Percentiles rank a stretch among this genome's conserved stretches.
These are phyloP conservation scores for Bagarius yarrelli DNA, from an alignment of 2,113 vertebrate species.

Conservation along the genomic window DNA sequence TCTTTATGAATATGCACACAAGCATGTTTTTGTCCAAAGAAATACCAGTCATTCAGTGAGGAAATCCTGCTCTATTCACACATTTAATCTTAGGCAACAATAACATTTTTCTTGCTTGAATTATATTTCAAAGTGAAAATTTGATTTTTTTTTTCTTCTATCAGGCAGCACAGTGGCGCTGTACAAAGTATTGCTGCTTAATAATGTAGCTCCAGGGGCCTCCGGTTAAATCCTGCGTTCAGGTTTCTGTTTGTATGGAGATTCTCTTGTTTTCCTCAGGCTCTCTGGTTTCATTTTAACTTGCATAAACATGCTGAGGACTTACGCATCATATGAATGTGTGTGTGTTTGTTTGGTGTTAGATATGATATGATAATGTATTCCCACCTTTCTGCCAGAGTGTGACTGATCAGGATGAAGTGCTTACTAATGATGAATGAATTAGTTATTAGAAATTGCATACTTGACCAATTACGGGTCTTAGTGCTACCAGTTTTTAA, in stretches of 20 bases:
- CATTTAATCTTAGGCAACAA: not conserved
- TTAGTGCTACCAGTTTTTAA: not conserved
- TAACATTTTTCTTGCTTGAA: constrained; percentile 1
- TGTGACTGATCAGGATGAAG: not conserved
- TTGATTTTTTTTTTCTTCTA: not conserved
- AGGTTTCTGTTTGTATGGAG: not conserved
- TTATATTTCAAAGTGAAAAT: not conserved
- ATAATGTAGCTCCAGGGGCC: not conserved
- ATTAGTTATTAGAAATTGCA: not conserved
- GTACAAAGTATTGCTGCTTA: not conserved
- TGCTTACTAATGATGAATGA: not conserved
- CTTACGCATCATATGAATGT: not conserved
- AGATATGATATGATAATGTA: not conserved
- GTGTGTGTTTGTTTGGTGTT: not conserved
- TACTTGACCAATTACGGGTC: not conserved
- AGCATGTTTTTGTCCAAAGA: constrained; percentile 14
- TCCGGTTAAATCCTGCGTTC: not conserved
- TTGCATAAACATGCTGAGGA: not conserved
- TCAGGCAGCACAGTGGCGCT: not conserved
- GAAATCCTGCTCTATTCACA: constrained; percentile 11
- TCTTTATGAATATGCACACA: constrained; percentile 41
- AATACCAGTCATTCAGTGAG: constrained; percentile 17
- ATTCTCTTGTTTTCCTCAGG: not conserved
- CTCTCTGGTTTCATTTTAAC: not conserved
- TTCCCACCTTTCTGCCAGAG: not conserved